A percentile compares a stretch with the other conserved stretches of the same genome.
These are phyloP conservation scores for Thamnophis elegans DNA, from an alignment of 2,797 vertebrate genomes.

Conservation along the genomic window DNA sequence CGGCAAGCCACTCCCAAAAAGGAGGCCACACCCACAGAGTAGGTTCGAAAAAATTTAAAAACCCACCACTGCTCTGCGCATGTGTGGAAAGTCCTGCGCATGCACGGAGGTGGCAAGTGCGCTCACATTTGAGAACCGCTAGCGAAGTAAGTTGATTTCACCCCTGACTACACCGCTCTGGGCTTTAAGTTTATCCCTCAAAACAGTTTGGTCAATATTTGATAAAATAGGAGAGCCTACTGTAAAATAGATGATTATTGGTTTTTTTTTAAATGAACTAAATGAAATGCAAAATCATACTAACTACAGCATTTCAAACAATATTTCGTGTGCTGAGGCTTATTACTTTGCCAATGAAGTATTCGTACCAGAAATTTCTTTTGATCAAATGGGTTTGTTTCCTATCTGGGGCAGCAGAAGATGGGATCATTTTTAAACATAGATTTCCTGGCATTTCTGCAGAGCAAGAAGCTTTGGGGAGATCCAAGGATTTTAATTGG, in stretches of 20 bases:
- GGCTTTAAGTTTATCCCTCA: background rate
- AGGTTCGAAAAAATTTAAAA: too few relatives aligned
- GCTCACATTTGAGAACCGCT: too few relatives aligned
- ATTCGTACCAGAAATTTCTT: background rate
- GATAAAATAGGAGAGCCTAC: background rate
- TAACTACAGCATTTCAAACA: background rate
- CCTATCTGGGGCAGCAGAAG: background rate
- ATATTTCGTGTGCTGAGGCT: background rate
- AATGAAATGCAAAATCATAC: background rate
- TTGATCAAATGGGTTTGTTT: constrained; percentile 29
- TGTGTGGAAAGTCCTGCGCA: too few relatives aligned
- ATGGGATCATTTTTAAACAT: constrained; percentile 18
- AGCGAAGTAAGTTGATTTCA: too few relatives aligned
- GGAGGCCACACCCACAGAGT: too few relatives aligned
- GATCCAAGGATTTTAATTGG: background rate
- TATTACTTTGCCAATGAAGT: constrained; percentile 8
- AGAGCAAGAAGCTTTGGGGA: background rate
- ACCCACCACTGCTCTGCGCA: too few relatives aligned
- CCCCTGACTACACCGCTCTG: background rate
- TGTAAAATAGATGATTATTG: background rate
- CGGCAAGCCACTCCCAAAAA: too few relatives aligned
- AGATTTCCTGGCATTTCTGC: constrained; percentile 30
- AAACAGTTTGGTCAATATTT: background rate
- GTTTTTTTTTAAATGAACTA: background rate
- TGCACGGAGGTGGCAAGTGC: too few relatives aligned